Evolutionary conservation across 2,797 vertebrate species (phyloP).

Genomic region (Balearica regulorum): DNA sequence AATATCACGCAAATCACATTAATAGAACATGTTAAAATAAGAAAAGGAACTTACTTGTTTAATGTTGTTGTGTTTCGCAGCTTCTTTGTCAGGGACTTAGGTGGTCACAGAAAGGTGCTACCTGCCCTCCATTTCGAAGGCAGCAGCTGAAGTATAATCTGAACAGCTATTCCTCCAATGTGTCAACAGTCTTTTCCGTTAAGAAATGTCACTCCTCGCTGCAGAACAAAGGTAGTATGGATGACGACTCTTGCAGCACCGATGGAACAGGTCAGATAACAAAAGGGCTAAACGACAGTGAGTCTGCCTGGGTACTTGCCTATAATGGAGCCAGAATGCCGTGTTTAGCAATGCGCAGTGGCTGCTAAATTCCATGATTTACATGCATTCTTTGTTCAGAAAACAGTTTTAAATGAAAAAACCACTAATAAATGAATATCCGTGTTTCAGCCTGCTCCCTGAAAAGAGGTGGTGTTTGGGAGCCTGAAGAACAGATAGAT

Average conservation of each 20-base stretch:
- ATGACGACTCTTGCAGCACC: not conserved
- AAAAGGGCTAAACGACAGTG: not conserved
- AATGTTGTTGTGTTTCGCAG: slow-evolving; percentile 58
- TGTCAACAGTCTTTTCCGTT: slow-evolving; percentile 64
- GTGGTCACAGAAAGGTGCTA: slow-evolving; percentile 75
- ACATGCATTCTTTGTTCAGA: not conserved
- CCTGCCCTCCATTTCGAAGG: slow-evolving; percentile 74
- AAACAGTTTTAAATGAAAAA: not conserved
- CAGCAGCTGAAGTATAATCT: slow-evolving; percentile 80
- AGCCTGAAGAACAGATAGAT: slow-evolving; percentile 84
- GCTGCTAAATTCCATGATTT: not conserved
- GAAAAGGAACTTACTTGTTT: not conserved
- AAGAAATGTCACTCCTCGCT: slow-evolving; percentile 75
- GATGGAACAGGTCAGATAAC: not conserved
- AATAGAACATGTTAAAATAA: not conserved
- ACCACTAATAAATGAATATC: not conserved
- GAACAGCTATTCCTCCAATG: slow-evolving; percentile 80
- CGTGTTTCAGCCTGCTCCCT: not conserved
- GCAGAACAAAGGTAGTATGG: slow-evolving; percentile 40
- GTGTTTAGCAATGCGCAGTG: no score
- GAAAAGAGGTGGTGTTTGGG: slow-evolving; percentile 75
- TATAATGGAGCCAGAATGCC: not conserved
- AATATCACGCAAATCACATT: not conserved
- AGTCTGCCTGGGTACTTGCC: not conserved
- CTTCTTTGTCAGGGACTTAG: slow-evolving; percentile 79